phyloP scores from a whole-genome alignment of 2,888 invertebrate species.

The Lysandra coridon region DNA sequence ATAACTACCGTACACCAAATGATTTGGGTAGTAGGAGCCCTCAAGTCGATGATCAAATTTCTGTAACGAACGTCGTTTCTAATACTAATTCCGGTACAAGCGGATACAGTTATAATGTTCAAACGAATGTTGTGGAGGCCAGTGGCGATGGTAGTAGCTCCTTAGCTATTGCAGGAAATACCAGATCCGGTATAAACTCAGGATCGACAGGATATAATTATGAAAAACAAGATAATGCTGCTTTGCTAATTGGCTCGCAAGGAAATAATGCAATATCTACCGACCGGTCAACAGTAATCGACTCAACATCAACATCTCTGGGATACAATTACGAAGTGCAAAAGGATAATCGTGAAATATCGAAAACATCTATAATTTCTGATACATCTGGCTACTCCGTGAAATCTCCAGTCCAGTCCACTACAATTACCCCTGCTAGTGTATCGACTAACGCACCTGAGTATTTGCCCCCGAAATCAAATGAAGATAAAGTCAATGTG shows the following conservation, averaged over 20 bases:
- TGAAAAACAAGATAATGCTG: constrained; percentile 22
- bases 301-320: constrained; percentile 36
- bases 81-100: constrained; percentile 37
- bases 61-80: constrained; percentile 36
- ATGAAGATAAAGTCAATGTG: constrained; percentile 35
- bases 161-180: constrained; percentile 26
- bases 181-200: constrained; percentile 30
- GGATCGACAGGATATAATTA: constrained; percentile 46
- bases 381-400: not conserved
- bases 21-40: constrained; percentile 16
- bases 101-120: constrained; percentile 45
- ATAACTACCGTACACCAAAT: constrained; percentile 42
- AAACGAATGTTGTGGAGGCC: constrained; percentile 35
- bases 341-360: not conserved
- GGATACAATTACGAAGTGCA: constrained; percentile 43
- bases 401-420: constrained; percentile 31
- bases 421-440: constrained; percentile 38
- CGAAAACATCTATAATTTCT: not conserved
- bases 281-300: not conserved
- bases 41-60: constrained; percentile 15
- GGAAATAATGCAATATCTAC: not conserved
- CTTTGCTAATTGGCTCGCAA: not conserved
- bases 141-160: not conserved
- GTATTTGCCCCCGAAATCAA: constrained; percentile 59
- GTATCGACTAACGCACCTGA: constrained; percentile 63